Evolutionary conservation across 2,113 vertebrate species (phyloP).

Genomic region (Uria aalge): DNA sequence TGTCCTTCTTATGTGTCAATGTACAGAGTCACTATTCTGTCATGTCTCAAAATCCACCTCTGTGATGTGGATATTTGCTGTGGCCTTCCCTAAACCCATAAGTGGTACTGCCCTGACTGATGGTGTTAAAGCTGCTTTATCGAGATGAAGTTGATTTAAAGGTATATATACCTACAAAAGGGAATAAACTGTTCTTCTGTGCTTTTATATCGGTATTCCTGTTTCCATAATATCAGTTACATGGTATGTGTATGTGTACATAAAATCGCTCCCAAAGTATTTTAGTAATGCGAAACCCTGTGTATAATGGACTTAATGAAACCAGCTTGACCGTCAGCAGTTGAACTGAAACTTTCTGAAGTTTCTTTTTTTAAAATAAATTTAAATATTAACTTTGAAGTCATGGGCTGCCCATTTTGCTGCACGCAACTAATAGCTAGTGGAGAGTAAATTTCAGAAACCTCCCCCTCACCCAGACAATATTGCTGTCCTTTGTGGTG

Average conservation of each 20-base stretch:
- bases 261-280: not conserved
- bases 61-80: not conserved
- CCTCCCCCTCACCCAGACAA: not conserved
- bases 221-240: not conserved
- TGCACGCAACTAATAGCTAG: not conserved
- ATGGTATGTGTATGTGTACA: not conserved
- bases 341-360: not conserved
- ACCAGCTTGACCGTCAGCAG: not conserved
- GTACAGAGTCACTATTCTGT: not conserved
- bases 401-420: not conserved
- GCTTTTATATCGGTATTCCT: not conserved
- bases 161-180: not conserved
- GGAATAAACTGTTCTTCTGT: not conserved
- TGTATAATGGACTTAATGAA: not conserved
- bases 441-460: not conserved
- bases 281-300: not conserved
- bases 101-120: not conserved
- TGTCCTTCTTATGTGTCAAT: not conserved
- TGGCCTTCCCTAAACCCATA: fast-evolving
- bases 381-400: not conserved
- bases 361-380: not conserved
- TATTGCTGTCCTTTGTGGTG: not conserved
- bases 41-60: not conserved
- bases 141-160: not conserved
- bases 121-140: not conserved